phyloP scores from a whole-genome alignment of 2,797 vertebrate species.

The Sebastes minor region DNA sequence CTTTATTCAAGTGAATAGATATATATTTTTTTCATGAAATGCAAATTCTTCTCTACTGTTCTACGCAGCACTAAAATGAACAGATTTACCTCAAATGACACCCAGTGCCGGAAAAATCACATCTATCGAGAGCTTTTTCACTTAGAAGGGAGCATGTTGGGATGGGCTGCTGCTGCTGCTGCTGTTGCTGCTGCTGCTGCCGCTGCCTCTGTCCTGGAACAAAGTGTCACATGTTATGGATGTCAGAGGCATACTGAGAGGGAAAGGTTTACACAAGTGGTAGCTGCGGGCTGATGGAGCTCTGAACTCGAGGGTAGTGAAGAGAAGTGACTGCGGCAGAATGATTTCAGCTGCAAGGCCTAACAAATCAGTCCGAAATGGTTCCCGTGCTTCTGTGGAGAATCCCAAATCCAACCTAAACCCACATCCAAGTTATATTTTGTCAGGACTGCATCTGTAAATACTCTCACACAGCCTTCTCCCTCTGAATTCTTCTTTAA shows the following conservation, averaged over 20 bases:
- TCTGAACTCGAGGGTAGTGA: slow-evolving; percentile 7
- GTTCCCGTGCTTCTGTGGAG: background rate
- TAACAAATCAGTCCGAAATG: background rate
- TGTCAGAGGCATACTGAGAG: background rate
- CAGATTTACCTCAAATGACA: background rate
- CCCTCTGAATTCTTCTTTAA: background rate
- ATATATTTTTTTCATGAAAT: background rate
- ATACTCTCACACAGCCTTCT: background rate
- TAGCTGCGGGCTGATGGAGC: slow-evolving; percentile 34
- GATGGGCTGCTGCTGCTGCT: background rate
- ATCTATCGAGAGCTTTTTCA: background rate
- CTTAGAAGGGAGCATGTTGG: background rate
- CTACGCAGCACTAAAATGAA: background rate
- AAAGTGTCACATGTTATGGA: slow-evolving; percentile 22
- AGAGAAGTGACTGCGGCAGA: slow-evolving; percentile 16
- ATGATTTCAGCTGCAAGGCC: background rate
- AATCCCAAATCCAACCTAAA: background rate
- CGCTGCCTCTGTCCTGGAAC: slow-evolving; percentile 9
- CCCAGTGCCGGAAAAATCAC: background rate
- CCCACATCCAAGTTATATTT: background rate
- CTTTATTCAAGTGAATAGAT: background rate
- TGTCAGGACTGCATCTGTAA: background rate
- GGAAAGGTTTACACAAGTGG: slow-evolving; percentile 13
- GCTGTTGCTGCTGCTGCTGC: background rate
- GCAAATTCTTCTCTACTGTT: background rate